Evolutionary conservation across 2,888 invertebrate species (phyloP), one percentile per base, ranked within the genome.

Genomic region (Synanthedon tipuliformis): DNA sequence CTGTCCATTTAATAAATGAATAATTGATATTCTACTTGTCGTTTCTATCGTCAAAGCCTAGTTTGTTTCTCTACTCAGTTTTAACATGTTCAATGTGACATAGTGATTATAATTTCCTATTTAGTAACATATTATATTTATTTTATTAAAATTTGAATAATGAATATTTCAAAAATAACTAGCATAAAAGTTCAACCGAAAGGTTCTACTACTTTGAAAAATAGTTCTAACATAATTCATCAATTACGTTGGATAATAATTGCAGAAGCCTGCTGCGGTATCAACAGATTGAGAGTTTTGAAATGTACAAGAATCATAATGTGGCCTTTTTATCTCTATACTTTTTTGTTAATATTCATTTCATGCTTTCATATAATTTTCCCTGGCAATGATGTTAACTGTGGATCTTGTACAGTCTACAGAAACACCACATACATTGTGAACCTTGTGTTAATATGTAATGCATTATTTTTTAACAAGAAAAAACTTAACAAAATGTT

Each of bases 251-350:
- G 56, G 41, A 54, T 69, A 27, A 61, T 76, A 41, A 54, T 53
- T 16, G 7, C 61, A 0, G 66, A 66, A 55, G 55, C 65, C 3
- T 3, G 70, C 0, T 41, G 75, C 5, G 78, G 72, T 2, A 59
- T 76, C 2, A 72, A 73, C 53, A 65, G 78, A 34, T 41, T 68
- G 0, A 71, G 69, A 56, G 57, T 79, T 5, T 52, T 76, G 1
- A 61, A 64, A 16, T 60, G 53, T 1, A 64, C 61, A 5, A 66
- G 57, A 51, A n/a, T 62, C 1, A 3, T 65, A 7, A 11, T 55
- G 40, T 58, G 62, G 52, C 16, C 63, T 1, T 61, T 57, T 55
- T 62, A 64, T 41, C 12, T 64, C 3, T 64, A 68, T 50, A 64
- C 62, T 18, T 12, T 60, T 3, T 45, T 51, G 18, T 54, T 61